Evolutionary conservation across 2,797 vertebrate species (phyloP).

Genomic region (Threskiornis aethiopicus): DNA sequence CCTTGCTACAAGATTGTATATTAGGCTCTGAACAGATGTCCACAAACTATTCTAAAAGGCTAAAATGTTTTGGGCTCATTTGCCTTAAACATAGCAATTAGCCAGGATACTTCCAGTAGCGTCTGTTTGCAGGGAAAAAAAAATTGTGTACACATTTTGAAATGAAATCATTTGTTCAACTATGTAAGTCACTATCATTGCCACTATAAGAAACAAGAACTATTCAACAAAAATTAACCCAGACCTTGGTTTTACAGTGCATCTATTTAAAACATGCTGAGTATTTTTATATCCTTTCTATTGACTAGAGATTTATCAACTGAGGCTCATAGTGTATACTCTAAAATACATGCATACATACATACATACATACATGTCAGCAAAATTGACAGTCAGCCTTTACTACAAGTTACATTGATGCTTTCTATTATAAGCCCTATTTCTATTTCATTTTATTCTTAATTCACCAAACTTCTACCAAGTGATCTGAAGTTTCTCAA

Average conservation of each 20-base stretch:
- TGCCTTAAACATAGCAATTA: constrained; percentile 15
- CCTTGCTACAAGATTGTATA: background rate
- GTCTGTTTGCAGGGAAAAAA: constrained; percentile 18
- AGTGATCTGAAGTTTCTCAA: background rate
- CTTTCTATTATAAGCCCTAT: background rate
- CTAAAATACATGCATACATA: background rate
- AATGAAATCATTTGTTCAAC: constrained; percentile 26
- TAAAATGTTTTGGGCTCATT: background rate
- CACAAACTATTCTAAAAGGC: background rate
- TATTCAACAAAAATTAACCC: constrained; percentile 16
- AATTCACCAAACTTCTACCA: background rate
- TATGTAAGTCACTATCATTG: background rate
- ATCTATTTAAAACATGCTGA: constrained; percentile 34
- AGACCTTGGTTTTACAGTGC: background rate
- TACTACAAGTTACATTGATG: background rate
- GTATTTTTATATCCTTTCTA: background rate
- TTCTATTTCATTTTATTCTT: background rate
- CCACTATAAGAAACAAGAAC: background rate
- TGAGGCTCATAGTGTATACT: background rate
- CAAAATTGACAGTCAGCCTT: background rate
- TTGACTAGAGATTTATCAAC: constrained; percentile 20
- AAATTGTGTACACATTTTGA: background rate
- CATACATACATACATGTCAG: background rate
- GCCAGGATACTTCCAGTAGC: background rate
- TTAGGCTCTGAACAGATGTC: background rate